phyloP scores from a whole-genome alignment of 2,888 invertebrate species.

The Asteroscopus sphinx region DNA sequence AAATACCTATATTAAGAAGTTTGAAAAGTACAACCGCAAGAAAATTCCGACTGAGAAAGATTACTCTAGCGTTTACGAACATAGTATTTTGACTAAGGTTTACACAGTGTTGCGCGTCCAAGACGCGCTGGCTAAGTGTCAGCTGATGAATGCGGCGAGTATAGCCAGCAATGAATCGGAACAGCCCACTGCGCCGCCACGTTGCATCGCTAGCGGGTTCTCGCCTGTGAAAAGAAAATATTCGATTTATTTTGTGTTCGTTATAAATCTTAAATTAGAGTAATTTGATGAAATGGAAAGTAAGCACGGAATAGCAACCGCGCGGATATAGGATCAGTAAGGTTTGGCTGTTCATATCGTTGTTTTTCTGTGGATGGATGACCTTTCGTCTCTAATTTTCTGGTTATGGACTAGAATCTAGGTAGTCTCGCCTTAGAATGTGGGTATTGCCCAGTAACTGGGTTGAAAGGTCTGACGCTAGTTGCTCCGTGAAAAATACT shows the following conservation, averaged over 20 bases:
- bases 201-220: constrained; percentile 87
- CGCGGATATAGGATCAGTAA: no score
- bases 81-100: constrained; percentile 54
- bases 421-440: no score
- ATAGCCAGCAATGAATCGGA: constrained; percentile 77
- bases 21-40: constrained; percentile 28
- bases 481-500: no score
- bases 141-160: constrained; percentile 73
- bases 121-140: constrained; percentile 81
- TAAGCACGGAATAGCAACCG: no score
- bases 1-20: not conserved
- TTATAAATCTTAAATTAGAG: not conserved
- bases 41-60: constrained; percentile 42
- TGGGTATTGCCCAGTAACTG: no score
- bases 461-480: no score
- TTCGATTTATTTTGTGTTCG: constrained; percentile 4
- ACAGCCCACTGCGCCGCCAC: constrained; percentile 74
- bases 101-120: constrained; percentile 72
- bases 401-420: no score
- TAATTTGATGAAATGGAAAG: no score
- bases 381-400: no score
- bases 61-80: constrained; percentile 63
- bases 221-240: constrained; percentile 76
- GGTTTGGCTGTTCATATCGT: no score
- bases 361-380: no score